Evolutionary conservation across 2,888 invertebrate species (phyloP).

Genomic region (Nomada lathburiana): DNA sequence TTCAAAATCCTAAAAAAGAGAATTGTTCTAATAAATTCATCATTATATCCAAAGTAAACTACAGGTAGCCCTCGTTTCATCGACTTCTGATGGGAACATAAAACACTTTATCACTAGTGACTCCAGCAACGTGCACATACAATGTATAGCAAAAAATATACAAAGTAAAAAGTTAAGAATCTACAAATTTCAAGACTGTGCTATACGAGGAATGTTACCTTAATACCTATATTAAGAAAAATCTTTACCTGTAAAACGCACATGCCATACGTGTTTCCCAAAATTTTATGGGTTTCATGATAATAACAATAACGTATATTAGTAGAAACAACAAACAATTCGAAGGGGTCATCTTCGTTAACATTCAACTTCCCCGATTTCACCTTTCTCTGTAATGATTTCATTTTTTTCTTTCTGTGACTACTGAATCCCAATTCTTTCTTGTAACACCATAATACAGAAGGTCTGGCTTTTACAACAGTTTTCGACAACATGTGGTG

Average conservation of each 20-base stretch:
- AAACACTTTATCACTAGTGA: too few species aligned
- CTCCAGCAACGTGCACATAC: too few species aligned
- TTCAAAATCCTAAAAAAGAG: slow-evolving; percentile 93
- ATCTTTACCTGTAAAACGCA: slow-evolving; percentile 93
- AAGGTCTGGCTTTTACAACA: slow-evolving; percentile 95
- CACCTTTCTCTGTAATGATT: slow-evolving; percentile 92
- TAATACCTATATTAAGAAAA: not conserved
- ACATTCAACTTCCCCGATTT: slow-evolving; percentile 94
- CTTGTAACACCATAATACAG: slow-evolving; percentile 99
- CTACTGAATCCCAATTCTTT: slow-evolving; percentile 88
- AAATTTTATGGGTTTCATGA: slow-evolving; percentile 98
- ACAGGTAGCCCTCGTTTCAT: not conserved
- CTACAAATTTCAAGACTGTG: too few species aligned
- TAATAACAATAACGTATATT: slow-evolving; percentile 99
- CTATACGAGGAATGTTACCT: not conserved
- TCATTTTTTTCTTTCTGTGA: slow-evolving; percentile 96
- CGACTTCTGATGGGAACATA: not conserved
- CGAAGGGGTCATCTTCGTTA: slow-evolving; percentile 98
- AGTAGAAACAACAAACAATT: slow-evolving; percentile 97
- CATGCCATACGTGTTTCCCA: slow-evolving; percentile 98
- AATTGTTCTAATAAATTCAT: slow-evolving; percentile 14
- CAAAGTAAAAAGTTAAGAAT: too few species aligned
- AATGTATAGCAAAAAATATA: too few species aligned
- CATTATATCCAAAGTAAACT: slow-evolving; percentile 10
- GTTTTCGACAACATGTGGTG: slow-evolving; percentile 99